Conservation (phyloP, 2,113 vertebrate species). For the Phodopus roborovskii region DNA sequence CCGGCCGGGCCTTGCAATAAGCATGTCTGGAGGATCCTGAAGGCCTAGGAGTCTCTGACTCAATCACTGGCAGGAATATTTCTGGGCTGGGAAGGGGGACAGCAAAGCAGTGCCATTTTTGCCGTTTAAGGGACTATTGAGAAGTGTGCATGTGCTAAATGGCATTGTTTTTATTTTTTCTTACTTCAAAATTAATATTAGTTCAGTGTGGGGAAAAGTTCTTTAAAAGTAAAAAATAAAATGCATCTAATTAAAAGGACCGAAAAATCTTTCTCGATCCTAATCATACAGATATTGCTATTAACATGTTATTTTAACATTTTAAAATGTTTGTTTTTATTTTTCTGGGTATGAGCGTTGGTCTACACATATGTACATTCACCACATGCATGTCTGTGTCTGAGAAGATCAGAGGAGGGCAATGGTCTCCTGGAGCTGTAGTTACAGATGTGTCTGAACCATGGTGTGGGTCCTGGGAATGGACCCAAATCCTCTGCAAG, state of each 20-base stretch:
- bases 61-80: not conserved
- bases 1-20: not conserved
- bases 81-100: not conserved
- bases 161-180: slow-evolving; percentile 28
- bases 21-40: not conserved
- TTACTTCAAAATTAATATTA: slow-evolving; percentile 6
- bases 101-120: not conserved
- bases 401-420: not conserved
- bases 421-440: too few species aligned
- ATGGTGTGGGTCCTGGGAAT: not conserved
- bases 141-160: not conserved
- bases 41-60: not conserved
- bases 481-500: not conserved
- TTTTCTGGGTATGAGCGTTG: not conserved
- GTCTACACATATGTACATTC: too few species aligned
- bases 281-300: not conserved
- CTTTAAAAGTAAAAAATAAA: not conserved
- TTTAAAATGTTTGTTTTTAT: not conserved
- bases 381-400: not conserved
- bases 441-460: not conserved
- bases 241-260: not conserved
- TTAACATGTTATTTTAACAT: not conserved
- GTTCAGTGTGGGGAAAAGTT: not conserved
- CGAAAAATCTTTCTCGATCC: not conserved
- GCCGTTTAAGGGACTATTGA: not conserved